Conservation (phyloP, 2,797 vertebrate genomes). For the Melanogrammus aeglefinus region DNA sequence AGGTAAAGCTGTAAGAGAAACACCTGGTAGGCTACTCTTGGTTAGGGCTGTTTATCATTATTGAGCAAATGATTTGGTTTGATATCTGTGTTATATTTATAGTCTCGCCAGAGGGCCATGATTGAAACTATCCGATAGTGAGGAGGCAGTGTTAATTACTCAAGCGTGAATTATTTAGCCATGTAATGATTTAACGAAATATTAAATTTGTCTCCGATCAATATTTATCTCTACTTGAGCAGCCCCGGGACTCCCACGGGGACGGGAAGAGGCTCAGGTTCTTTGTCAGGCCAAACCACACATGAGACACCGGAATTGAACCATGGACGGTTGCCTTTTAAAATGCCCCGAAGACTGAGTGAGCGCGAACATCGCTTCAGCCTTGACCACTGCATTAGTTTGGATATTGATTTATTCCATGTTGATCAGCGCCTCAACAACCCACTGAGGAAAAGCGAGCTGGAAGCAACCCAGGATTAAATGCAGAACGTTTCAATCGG, state of each 20-base stretch:
- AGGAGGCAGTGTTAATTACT: slow-evolving; percentile 70
- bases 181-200: slow-evolving; percentile 66
- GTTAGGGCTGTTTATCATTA: background rate
- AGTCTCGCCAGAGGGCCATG: slow-evolving; percentile 8
- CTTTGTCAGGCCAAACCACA: slow-evolving; percentile 42
- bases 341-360: slow-evolving; percentile 38
- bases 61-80: background rate
- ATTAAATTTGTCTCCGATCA: slow-evolving; percentile 64
- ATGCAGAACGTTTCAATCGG: background rate
- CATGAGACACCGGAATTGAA: slow-evolving; percentile 47
- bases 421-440: background rate
- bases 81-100: background rate
- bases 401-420: slow-evolving; percentile 13
- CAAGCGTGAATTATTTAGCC: slow-evolving; percentile 73
- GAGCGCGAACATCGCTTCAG: slow-evolving; percentile 27
- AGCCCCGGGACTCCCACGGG: slow-evolving; percentile 55
- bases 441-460: background rate
- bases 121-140: slow-evolving; percentile 50
- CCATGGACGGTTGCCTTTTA: slow-evolving; percentile 28
- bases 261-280: slow-evolving; percentile 40
- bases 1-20: too few species aligned
- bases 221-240: slow-evolving; percentile 67
- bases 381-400: slow-evolving; percentile 18
- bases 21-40: background rate
- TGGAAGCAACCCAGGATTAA: background rate